phyloP scores from a whole-genome alignment of 2,113 vertebrate genomes.

The Columba livia region DNA sequence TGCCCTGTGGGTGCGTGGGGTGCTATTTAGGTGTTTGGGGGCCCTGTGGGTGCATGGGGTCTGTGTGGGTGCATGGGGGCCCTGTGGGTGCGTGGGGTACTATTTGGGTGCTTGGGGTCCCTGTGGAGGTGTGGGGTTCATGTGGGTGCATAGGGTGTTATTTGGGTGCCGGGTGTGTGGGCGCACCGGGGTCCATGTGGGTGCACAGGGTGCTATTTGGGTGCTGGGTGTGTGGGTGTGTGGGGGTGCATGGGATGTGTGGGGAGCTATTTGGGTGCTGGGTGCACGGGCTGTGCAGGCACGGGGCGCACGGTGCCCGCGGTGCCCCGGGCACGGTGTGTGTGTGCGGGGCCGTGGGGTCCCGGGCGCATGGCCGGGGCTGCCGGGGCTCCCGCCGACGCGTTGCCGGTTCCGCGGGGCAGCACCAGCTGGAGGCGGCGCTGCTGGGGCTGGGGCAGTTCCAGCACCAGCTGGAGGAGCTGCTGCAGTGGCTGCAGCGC shows the following conservation, averaged over 20 bases:
- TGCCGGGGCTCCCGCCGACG: too few species aligned
- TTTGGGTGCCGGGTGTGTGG: neutral
- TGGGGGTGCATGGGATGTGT: too few species aligned
- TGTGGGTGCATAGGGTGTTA: neutral
- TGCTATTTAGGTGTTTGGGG: neutral
- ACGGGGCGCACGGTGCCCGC: neutral
- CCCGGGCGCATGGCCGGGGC: too few species aligned
- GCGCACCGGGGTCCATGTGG: too few species aligned
- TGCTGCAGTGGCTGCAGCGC: conserved; percentile 82
- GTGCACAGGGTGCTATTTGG: neutral
- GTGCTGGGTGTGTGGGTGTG: too few species aligned
- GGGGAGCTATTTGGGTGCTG: too few species aligned
- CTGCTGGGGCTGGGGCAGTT: conserved; percentile 88
- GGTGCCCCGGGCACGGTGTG: too few species aligned
- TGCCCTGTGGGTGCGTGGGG: neutral
- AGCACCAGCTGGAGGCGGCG: conserved; percentile 87
- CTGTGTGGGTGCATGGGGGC: neutral
- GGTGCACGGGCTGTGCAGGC: accelerated
- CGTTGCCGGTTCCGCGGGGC: neutral
- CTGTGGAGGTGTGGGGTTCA: too few species aligned
- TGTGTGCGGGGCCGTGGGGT: too few species aligned
- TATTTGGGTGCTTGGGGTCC: too few species aligned
- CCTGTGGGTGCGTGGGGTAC: too few species aligned
- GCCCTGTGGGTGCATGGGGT: too few species aligned
- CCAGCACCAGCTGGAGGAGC: conserved; percentile 86